Percentiles rank a stretch among this genome's conserved stretches.
Conservation (phyloP, 2,888 invertebrate species). For the Dynastes grantii region DNA sequence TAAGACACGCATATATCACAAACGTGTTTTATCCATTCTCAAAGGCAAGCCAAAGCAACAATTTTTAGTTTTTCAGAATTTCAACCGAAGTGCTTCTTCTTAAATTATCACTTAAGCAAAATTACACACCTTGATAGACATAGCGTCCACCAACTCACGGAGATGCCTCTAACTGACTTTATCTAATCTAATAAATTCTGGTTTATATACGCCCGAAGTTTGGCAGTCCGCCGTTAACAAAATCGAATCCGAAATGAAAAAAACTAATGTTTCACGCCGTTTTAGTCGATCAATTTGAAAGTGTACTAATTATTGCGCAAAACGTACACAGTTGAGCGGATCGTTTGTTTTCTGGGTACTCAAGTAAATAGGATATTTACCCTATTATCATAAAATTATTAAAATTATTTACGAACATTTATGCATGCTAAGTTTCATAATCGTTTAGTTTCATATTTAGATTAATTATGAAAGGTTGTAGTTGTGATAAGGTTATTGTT, state of each 20-base stretch:
- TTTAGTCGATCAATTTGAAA: constrained; percentile 36
- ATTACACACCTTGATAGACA: constrained; percentile 32
- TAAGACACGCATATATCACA: neutral
- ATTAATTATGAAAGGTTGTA: neutral
- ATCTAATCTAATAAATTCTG: constrained; percentile 26
- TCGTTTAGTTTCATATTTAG: too few species aligned
- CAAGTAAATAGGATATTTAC: neutral
- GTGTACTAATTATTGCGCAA: constrained; percentile 32
- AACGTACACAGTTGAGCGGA: constrained; percentile 18
- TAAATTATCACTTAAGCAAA: too few species aligned
- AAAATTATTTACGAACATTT: constrained; percentile 4
- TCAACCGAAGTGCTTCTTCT: too few species aligned
- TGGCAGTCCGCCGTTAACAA: constrained; percentile 22
- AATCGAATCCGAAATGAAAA: neutral
- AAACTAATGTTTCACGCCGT: constrained; percentile 37
- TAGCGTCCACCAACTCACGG: constrained; percentile 15
- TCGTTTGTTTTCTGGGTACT: constrained; percentile 7
- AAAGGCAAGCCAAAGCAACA: too few species aligned
- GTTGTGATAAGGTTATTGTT: neutral
- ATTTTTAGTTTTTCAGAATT: too few species aligned
- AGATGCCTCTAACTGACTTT: constrained; percentile 40
- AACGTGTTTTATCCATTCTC: neutral
- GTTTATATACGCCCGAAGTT: constrained; percentile 33
- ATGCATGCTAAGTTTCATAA: too few species aligned
- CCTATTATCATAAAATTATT: constrained; percentile 29